Conservation (phyloP, 2,797 vertebrate genomes). For the Momotus momota region DNA sequence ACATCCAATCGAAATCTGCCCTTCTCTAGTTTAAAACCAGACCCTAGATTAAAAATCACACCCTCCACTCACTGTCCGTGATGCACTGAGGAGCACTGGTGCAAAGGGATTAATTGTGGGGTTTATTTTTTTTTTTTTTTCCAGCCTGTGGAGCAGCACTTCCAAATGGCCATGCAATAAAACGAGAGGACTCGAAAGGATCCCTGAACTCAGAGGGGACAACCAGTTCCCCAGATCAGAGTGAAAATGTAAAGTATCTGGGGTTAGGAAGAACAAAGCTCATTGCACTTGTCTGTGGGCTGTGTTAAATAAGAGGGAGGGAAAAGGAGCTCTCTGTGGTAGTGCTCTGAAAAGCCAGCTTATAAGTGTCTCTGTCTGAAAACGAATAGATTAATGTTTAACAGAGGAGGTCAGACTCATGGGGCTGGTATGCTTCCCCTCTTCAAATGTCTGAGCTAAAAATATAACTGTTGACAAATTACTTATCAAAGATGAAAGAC, state of each 20-base stretch:
- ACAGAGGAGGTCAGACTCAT: not conserved
- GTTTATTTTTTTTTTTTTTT: constrained; percentile 9
- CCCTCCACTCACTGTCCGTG: accelerated
- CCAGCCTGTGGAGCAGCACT: constrained; percentile 76
- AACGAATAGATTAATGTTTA: not conserved
- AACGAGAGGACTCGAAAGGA: constrained; percentile 90
- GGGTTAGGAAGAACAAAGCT: not conserved
- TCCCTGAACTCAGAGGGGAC: constrained; percentile 87
- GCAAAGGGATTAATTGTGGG: not conserved
- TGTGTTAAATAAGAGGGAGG: not conserved
- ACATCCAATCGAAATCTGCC: too few species aligned
- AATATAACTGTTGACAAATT: not conserved
- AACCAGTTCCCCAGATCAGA: constrained; percentile 71
- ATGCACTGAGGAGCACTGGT: accelerated
- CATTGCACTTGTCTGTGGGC: not conserved
- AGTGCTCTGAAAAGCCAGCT: not conserved
- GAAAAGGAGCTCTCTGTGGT: not conserved
- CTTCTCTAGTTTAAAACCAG: too few species aligned
- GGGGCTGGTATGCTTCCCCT: not conserved
- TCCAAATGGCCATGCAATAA: constrained; percentile 87
- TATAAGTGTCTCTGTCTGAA: not conserved
- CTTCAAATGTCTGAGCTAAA: not conserved
- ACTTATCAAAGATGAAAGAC: not conserved
- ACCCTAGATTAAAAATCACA: not conserved
- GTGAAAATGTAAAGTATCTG: constrained; percentile 77